These are phyloP conservation scores for Campoplex capitator DNA, from an alignment of 2,888 invertebrate genomes.

Conservation along the genomic window DNA sequence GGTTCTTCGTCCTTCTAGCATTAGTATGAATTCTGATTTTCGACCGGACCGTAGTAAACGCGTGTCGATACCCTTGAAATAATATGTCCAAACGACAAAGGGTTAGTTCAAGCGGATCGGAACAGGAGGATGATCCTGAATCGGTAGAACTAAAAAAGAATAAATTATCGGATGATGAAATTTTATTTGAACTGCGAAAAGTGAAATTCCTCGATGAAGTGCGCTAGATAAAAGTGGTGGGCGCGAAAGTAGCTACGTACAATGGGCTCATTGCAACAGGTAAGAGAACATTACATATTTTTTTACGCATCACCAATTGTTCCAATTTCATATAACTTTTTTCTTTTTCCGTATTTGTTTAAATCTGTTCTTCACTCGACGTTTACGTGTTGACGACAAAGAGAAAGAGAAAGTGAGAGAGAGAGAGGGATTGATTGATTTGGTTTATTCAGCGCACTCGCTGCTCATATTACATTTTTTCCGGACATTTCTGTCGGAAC, in stretches of 20 bases:
- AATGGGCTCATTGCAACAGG: background rate
- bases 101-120: background rate
- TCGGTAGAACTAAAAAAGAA: background rate
- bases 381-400: too few relatives aligned
- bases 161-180: too few relatives aligned
- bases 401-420: too few relatives aligned
- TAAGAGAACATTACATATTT: background rate
- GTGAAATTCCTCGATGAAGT: background rate
- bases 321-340: too few relatives aligned
- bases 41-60: background rate
- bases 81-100: background rate
- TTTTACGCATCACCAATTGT: too few relatives aligned
- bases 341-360: too few relatives aligned
- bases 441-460: too few relatives aligned
- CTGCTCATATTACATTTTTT: too few relatives aligned
- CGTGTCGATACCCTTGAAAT: too few relatives aligned
- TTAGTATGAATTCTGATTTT: background rate
- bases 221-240: background rate
- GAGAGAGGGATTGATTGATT: background rate
- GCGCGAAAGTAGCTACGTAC: background rate
- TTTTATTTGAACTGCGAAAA: background rate
- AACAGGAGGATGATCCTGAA: background rate
- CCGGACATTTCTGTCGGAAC: too few relatives aligned
- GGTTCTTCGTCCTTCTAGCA: background rate
- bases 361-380: too few relatives aligned